phyloP scores from a whole-genome alignment of 2,113 vertebrate genomes.

The Peromyscus californicus region DNA sequence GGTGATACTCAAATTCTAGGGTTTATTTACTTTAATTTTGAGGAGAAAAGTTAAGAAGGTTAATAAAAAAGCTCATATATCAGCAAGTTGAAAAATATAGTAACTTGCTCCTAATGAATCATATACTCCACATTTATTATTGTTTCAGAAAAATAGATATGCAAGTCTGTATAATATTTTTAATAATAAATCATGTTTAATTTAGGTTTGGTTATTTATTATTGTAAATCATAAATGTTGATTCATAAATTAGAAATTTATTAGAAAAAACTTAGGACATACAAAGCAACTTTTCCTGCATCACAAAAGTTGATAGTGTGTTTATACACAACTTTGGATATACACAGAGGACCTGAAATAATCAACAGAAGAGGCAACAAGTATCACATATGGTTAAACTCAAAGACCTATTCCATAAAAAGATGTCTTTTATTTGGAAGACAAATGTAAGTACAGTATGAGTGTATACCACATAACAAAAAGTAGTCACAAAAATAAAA shows the following conservation, averaged over 20 bases:
- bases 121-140: neutral
- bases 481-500: conserved; percentile 48
- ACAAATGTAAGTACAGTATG: neutral
- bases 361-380: neutral
- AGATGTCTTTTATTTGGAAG: neutral
- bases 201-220: neutral
- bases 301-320: neutral
- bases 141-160: conserved; percentile 60
- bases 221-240: too few relatives aligned
- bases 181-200: conserved; percentile 44
- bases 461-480: neutral
- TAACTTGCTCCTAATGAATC: neutral
- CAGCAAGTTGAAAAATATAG: neutral
- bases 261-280: neutral
- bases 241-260: too few relatives aligned
- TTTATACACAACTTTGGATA: neutral
- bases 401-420: accelerated
- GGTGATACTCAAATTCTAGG: neutral
- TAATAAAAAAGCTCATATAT: neutral
- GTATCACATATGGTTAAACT: neutral
- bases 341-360: neutral
- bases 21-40: neutral
- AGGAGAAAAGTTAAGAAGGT: neutral
- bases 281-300: too few relatives aligned
- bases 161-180: conserved; percentile 10